Percentiles rank a stretch among this genome's conserved stretches.
Evolutionary conservation across 2,113 vertebrate genomes (phyloP).

Genomic region (Eurystomus gularis): DNA sequence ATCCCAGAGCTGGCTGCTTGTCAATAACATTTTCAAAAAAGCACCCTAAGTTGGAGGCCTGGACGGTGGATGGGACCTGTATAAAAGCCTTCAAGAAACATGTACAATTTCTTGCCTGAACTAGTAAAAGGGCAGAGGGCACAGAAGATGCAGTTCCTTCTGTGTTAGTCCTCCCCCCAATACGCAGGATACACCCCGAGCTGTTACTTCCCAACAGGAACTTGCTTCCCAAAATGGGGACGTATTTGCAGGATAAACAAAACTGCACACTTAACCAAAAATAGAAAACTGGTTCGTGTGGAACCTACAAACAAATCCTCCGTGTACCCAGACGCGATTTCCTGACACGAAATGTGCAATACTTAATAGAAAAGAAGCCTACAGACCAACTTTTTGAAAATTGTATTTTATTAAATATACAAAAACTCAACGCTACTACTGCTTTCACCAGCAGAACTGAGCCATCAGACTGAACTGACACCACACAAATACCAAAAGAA

Average conservation of each 20-base stretch:
- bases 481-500: neutral
- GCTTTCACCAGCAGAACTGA: neutral
- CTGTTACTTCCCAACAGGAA: too few species aligned
- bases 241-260: neutral
- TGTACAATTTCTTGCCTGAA: neutral
- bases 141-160: neutral
- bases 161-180: fast-evolving
- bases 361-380: neutral
- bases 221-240: neutral
- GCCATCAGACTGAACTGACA: neutral
- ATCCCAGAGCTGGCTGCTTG: neutral
- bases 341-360: neutral
- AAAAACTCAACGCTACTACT: constrained; percentile 1
- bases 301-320: neutral
- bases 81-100: neutral
- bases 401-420: constrained; percentile 4
- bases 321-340: neutral
- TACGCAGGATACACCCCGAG: fast-evolving
- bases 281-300: neutral
- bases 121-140: neutral
- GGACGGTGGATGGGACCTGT: fast-evolving
- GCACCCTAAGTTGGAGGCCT: neutral
- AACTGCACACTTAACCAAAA: neutral
- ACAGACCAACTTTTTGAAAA: neutral
- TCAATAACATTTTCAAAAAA: neutral